phyloP scores from a whole-genome alignment of 1,140 invertebrate genomes.

The Penaeus japonicus region DNA sequence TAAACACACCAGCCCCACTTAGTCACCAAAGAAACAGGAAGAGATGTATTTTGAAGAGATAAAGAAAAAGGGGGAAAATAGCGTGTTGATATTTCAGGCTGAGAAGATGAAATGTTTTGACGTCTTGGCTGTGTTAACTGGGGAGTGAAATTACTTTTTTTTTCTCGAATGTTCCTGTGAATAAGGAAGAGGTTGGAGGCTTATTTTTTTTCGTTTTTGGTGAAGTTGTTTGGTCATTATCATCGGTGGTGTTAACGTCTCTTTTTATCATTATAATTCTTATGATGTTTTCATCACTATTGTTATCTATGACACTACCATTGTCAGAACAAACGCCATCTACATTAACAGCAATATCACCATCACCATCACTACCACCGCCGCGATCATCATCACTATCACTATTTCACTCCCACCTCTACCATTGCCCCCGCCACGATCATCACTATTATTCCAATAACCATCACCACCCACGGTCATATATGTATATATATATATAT shows the following conservation, averaged over 20 bases:
- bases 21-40: too few relatives aligned
- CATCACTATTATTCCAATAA: neutral
- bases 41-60: too few relatives aligned
- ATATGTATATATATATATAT: too few relatives aligned
- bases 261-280: neutral
- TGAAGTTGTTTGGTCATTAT: neutral
- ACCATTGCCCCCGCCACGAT: neutral
- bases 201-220: too few relatives aligned
- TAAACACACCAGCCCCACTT: too few relatives aligned
- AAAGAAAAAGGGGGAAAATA: too few relatives aligned
- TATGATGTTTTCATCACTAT: neutral
- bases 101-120: too few relatives aligned
- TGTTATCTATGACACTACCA: neutral
- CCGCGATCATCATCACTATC: neutral
- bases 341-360: neutral
- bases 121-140: too few relatives aligned
- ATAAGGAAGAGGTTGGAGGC: too few relatives aligned
- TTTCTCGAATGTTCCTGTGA: too few relatives aligned
- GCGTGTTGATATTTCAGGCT: too few relatives aligned
- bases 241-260: neutral
- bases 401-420: neutral
- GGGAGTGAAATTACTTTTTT: too few relatives aligned
- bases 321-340: neutral
- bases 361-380: neutral
- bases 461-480: neutral